phyloP scores from a whole-genome alignment of 2,113 vertebrate species.

The Psammodynastes pulverulentus region DNA sequence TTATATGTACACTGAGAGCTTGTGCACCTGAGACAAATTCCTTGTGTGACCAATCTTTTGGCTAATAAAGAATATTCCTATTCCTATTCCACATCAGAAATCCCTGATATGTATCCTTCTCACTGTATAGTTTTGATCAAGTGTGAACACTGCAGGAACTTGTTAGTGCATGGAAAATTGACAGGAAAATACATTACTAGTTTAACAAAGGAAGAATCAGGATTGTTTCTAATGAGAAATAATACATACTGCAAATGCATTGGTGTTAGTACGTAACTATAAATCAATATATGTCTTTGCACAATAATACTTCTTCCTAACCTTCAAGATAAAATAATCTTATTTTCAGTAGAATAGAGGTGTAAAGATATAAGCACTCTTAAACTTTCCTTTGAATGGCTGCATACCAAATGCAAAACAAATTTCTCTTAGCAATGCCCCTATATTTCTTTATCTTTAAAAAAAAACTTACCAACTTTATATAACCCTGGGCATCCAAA shows the following conservation, averaged over 20 bases:
- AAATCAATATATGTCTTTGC: background rate
- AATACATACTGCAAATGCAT: background rate
- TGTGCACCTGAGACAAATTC: background rate
- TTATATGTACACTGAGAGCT: background rate
- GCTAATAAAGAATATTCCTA: background rate
- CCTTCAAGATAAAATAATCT: background rate
- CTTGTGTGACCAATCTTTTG: background rate
- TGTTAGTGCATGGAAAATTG: background rate
- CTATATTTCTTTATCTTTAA: background rate
- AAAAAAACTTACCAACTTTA: constrained; percentile 83
- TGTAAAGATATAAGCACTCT: background rate
- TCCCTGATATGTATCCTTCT: background rate
- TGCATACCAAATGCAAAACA: background rate
- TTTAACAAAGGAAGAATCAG: background rate
- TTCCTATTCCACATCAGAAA: background rate
- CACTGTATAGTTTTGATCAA: background rate
- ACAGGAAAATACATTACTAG: background rate
- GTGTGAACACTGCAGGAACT: background rate
- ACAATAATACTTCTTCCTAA: background rate
- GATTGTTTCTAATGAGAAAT: background rate
- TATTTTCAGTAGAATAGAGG: background rate
- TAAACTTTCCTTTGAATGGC: background rate
- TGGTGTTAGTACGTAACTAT: background rate
- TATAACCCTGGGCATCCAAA: constrained; percentile 87
- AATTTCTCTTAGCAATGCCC: background rate